A percentile compares a stretch with the other conserved stretches of the same genome.
Evolutionary conservation across 2,113 vertebrate species (phyloP).

Genomic region (Carassius auratus): DNA sequence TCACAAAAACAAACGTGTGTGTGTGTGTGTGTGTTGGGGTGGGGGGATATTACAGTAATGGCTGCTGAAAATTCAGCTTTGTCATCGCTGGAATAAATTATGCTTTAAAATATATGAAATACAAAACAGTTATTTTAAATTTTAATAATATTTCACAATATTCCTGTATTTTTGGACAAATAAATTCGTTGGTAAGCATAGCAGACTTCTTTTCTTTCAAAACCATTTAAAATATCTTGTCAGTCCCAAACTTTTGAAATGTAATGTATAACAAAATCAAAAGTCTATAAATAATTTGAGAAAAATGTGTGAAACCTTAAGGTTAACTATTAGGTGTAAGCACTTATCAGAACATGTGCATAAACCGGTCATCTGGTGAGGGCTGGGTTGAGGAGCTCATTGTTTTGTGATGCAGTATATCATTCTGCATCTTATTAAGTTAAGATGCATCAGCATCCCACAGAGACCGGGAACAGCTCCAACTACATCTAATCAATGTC

Average conservation of each 20-base stretch:
- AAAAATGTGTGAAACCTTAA: conserved; percentile 7
- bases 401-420: conserved; percentile 44
- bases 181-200: neutral
- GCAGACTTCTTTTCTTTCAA: neutral
- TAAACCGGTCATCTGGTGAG: neutral
- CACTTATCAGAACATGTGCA: neutral
- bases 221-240: neutral
- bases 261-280: neutral
- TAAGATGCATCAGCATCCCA: conserved; percentile 33
- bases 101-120: neutral
- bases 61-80: neutral
- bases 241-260: neutral
- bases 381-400: conserved; percentile 29
- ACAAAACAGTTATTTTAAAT: neutral
- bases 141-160: neutral
- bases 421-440: conserved; percentile 41
- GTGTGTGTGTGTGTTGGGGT: too few relatives aligned
- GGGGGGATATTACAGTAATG: neutral
- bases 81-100: neutral
- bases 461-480: conserved; percentile 35
- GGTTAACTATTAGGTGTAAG: neutral
- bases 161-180: neutral
- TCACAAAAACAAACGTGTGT: neutral
- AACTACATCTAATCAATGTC: conserved; percentile 41
- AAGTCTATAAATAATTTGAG: neutral